These are phyloP conservation scores for Xylocopa sonorina DNA, from an alignment of 1,140 invertebrate genomes.

Conservation along the genomic window DNA sequence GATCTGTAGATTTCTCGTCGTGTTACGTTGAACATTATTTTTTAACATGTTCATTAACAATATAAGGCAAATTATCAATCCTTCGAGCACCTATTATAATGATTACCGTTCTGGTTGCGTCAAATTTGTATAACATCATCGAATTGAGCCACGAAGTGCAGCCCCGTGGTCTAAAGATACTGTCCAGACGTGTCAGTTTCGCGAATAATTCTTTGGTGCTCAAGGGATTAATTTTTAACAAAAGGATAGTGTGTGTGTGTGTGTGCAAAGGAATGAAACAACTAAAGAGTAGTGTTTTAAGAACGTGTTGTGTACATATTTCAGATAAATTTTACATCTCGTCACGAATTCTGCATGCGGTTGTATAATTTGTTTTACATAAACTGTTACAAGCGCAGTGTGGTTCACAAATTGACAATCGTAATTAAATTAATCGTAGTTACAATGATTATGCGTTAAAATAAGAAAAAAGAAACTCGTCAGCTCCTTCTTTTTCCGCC, in stretches of 20 bases:
- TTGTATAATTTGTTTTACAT: constrained; percentile 6
- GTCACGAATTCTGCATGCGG: constrained; percentile 27
- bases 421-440: constrained; percentile 24
- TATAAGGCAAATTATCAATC: too few relatives aligned
- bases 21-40: too few relatives aligned
- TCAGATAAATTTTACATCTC: constrained; percentile 43
- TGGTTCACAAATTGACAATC: constrained; percentile 1
- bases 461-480: neutral
- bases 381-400: neutral
- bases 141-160: too few relatives aligned
- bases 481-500: neutral
- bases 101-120: too few relatives aligned
- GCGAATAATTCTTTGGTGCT: too few relatives aligned
- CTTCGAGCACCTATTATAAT: too few relatives aligned
- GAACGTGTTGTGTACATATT: constrained; percentile 46
- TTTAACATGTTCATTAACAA: too few relatives aligned
- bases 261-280: constrained; percentile 34
- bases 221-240: too few relatives aligned
- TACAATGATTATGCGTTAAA: constrained; percentile 31
- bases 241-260: constrained; percentile 23
- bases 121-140: too few relatives aligned
- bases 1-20: too few relatives aligned
- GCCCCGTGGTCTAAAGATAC: too few relatives aligned
- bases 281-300: constrained; percentile 26
- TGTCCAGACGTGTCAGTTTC: too few relatives aligned